Base-by-base conservation (phyloP, 1,140 invertebrate species). In the Chironomus striatipennis region DNA sequence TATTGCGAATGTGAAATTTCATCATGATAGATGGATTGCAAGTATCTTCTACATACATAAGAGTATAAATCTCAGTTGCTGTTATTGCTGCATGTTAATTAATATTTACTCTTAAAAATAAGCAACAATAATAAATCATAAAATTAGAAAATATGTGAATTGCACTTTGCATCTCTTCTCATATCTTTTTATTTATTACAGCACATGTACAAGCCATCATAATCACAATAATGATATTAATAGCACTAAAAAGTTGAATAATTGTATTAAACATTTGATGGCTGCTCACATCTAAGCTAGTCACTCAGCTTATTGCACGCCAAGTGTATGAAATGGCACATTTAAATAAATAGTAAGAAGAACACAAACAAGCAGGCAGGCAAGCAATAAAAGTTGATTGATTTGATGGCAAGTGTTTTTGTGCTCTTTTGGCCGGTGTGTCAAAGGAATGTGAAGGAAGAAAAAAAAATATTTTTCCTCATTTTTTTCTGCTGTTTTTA, bases 361-460 rank as follows among this genome's bases (percentile, higher is more conserved):
- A 12, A 57, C n/a, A 57, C 12, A 47, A 2, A 57, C 12, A 15
- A 15, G 47, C 12, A 57, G 47, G n/a, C 8, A 57, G n/a, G n/a
- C n/a, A n/a, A n/a, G 47, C n/a, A 57, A 57, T 57, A 57, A 57
- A 57, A 57, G n/a, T 70, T 70, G 65, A 70, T 70, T 70, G 65
- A 70, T 70, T 70, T 12, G 15, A 18, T 18, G 20, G 65, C 65
- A 70, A 70, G 65, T 70, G 65, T 70, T 70, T 70, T 1, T 67
- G 64, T 2, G 2, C 12, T 15, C n/a, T 57, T 34, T 34, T 34
- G 24, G 65, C 65, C 65, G 65, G 65, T 70, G 65, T 21, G 20
- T 70, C 65, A 18, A 15, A 70, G 17, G 18, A 20, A 18, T 21
- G 24, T 34, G 5, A 34, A 34, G 24, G 5, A n/a, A n/a, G n/a